Conservation (phyloP, 1,140 invertebrate species). For the Anthonomus grandis region DNA sequence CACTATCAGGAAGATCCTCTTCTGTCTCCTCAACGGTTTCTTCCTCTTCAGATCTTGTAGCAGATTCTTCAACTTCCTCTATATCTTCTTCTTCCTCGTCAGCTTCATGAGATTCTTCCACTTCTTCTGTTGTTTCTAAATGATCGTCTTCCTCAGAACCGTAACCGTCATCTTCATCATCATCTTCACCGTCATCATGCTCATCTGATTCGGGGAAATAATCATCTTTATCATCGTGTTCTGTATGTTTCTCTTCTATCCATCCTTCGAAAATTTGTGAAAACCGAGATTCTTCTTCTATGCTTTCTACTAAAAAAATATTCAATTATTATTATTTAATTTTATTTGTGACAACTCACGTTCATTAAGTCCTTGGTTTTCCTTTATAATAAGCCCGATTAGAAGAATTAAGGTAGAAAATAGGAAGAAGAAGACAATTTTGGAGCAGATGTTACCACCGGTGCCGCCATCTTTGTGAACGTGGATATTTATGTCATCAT, state of each 20-base stretch:
- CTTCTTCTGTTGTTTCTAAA: constrained; percentile 29
- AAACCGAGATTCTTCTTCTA: constrained; percentile 66
- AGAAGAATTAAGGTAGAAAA: constrained; percentile 66
- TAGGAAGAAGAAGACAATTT: constrained; percentile 74
- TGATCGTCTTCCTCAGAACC: constrained; percentile 30
- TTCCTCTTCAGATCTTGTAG: constrained; percentile 28
- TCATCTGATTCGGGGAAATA: constrained; percentile 38
- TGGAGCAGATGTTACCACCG: constrained; percentile 77
- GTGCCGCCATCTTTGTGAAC: constrained; percentile 69
- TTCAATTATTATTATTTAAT: neutral
- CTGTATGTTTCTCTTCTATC: constrained; percentile 65
- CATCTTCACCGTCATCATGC: constrained; percentile 43
- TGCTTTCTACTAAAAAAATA: constrained; percentile 62
- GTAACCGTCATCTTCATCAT: constrained; percentile 43
- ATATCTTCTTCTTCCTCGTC: constrained; percentile 30
- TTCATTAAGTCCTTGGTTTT: constrained; percentile 72
- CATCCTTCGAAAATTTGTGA: constrained; percentile 72
- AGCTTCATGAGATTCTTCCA: constrained; percentile 13
- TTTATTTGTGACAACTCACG: constrained; percentile 55
- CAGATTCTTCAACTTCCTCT: constrained; percentile 27
- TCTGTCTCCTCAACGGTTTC: constrained; percentile 34
- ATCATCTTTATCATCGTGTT: constrained; percentile 51
- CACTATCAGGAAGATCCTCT: constrained; percentile 26
- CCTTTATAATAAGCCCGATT: constrained; percentile 72
- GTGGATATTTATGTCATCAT: constrained; percentile 68